Evolutionary conservation across 2,888 invertebrate species (phyloP).

Genomic region (Furcula furcula): DNA sequence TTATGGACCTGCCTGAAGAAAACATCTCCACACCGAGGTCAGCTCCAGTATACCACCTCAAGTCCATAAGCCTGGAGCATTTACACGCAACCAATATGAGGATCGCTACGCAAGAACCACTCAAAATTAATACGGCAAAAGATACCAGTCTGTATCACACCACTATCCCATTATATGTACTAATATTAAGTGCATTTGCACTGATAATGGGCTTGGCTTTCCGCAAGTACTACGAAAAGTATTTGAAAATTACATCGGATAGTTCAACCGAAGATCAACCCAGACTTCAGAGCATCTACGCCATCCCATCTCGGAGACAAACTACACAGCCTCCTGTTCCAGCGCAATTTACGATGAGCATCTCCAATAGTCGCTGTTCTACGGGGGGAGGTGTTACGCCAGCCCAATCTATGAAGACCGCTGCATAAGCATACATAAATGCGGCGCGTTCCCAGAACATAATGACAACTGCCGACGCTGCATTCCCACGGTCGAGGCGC

Average conservation of each 20-base stretch:
- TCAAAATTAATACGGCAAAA: neutral
- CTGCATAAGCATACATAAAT: no score
- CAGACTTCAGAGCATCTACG: neutral
- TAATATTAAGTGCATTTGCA: neutral
- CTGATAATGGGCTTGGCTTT: neutral
- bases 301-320: neutral
- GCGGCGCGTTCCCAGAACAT: no score
- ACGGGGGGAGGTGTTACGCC: neutral
- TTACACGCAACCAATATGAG: neutral
- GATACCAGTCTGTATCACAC: neutral
- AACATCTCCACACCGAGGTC: neutral
- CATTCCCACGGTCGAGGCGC: no score
- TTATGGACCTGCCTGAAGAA: slow-evolving; percentile 3
- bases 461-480: no score
- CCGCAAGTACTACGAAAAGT: neutral
- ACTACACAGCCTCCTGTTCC: neutral
- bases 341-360: neutral
- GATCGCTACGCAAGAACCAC: neutral
- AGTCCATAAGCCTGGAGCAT: neutral
- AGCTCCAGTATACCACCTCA: neutral
- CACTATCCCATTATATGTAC: neutral
- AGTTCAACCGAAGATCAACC: neutral
- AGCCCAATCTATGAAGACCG: neutral
- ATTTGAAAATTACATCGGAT: neutral
- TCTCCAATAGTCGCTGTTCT: neutral